Percentiles rank a stretch among this genome's conserved stretches.
phyloP scores from a whole-genome alignment of 1,140 invertebrate genomes.

The Macrobrachium nipponense region DNA sequence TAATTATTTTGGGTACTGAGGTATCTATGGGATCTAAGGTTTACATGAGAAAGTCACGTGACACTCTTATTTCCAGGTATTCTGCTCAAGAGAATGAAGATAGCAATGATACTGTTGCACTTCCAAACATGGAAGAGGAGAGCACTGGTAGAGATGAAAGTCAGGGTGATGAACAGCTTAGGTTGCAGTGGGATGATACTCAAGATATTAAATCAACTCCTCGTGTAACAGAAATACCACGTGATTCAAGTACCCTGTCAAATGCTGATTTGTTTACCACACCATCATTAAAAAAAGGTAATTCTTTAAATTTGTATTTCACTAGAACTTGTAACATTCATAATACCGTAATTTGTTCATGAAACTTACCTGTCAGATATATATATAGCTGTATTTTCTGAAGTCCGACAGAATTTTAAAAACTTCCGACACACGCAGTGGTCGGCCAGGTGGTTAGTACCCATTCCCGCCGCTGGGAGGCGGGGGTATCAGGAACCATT shows the following conservation, averaged over 20 bases:
- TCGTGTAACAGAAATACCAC: background rate
- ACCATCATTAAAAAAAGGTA: constrained; percentile 19
- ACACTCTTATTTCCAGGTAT: background rate
- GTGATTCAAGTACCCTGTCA: too few species aligned
- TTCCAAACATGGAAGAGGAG: background rate
- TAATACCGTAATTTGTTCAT: background rate
- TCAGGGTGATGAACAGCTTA: background rate
- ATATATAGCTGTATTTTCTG: too few species aligned
- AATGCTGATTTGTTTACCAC: constrained; percentile 29
- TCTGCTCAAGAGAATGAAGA: constrained; percentile 8
- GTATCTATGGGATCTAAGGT: too few species aligned
- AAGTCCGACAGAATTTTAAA: too few species aligned
- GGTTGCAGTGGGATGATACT: constrained; percentile 26
- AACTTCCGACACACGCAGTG: too few species aligned
- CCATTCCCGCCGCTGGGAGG: too few species aligned
- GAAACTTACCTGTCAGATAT: too few species aligned
- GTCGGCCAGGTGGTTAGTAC: too few species aligned
- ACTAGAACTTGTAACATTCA: too few species aligned
- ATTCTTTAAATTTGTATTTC: constrained; percentile 4
- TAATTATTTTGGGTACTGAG: too few species aligned
- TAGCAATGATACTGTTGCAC: constrained; percentile 42
- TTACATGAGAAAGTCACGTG: too few species aligned
- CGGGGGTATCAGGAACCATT: too few species aligned
- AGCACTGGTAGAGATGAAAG: constrained; percentile 21
- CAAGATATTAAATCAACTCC: background rate